phyloP scores from a whole-genome alignment of 2,113 vertebrate species.

The Galemys pyrenaicus region DNA sequence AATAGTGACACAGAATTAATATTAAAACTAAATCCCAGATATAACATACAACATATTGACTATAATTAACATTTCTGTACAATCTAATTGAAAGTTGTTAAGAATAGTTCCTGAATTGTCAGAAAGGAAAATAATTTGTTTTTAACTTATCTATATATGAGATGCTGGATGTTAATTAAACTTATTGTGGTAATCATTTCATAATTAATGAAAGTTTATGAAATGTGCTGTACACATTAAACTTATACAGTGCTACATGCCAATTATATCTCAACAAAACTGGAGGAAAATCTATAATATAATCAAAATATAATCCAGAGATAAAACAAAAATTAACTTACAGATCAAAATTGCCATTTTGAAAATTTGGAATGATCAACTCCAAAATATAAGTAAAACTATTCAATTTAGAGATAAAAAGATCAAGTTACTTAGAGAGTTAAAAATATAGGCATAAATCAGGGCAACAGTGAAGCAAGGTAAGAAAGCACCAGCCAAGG shows the following conservation, averaged over 20 bases:
- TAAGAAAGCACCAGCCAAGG: background rate
- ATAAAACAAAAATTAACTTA: background rate
- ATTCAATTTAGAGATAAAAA: background rate
- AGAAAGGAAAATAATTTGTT: background rate
- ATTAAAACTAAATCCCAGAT: background rate
- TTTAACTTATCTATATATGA: background rate
- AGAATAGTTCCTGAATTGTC: background rate
- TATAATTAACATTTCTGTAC: fast-evolving
- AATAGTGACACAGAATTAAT: background rate
- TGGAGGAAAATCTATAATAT: background rate
- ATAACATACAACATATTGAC: too few relatives aligned
- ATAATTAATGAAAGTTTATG: background rate
- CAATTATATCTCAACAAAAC: background rate
- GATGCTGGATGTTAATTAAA: background rate
- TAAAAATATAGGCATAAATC: background rate
- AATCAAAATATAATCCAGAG: background rate
- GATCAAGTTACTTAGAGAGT: background rate
- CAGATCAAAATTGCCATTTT: background rate
- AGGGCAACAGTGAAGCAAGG: background rate
- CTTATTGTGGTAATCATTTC: background rate
- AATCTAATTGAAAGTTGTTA: background rate
- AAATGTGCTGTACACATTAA: background rate
- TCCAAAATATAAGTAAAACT: background rate
- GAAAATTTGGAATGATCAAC: background rate
- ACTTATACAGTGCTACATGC: background rate